phyloP scores from a whole-genome alignment of 1,140 invertebrate genomes.

The Macrotrachela quadricornifera region DNA sequence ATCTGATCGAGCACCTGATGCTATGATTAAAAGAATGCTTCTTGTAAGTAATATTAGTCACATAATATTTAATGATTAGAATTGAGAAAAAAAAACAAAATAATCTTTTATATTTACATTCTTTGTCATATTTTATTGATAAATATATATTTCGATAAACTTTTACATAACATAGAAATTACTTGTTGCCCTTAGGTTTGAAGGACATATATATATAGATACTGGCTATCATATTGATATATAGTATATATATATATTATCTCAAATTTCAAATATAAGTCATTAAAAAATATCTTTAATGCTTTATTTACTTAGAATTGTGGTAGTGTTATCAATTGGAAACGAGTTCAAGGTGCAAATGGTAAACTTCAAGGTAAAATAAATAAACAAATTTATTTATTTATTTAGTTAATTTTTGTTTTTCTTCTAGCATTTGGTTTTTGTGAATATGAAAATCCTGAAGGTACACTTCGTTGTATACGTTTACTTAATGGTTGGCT shows the following conservation, averaged over 20 bases:
- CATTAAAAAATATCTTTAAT: neutral
- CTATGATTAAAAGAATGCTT: slow-evolving; percentile 74
- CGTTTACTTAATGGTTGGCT: slow-evolving; percentile 74
- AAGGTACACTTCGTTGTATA: slow-evolving; percentile 77
- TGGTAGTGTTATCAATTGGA: slow-evolving; percentile 84
- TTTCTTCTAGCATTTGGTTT: slow-evolving; percentile 75
- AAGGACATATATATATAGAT: no score
- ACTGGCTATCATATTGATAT: no score
- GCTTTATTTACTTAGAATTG: slow-evolving; percentile 34
- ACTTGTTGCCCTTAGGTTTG: no score
- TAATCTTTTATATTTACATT: no score
- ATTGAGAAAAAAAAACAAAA: no score
- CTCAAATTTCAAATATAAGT: no score
- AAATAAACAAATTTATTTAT: neutral
- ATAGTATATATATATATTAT: slow-evolving; percentile 6
- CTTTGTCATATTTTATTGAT: no score
- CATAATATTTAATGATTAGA: no score
- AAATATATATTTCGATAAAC: no score
- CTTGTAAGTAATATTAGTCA: slow-evolving; percentile 29
- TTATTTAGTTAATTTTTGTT: slow-evolving; percentile 11
- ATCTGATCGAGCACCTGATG: slow-evolving; percentile 73
- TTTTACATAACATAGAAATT: no score
- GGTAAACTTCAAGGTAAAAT: slow-evolving; percentile 38
- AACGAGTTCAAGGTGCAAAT: slow-evolving; percentile 62
- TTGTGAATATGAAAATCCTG: slow-evolving; percentile 81